Percentiles rank a stretch among this genome's conserved stretches.
phyloP scores from a whole-genome alignment of 2,797 vertebrate genomes.

The Poecilia wingei region DNA sequence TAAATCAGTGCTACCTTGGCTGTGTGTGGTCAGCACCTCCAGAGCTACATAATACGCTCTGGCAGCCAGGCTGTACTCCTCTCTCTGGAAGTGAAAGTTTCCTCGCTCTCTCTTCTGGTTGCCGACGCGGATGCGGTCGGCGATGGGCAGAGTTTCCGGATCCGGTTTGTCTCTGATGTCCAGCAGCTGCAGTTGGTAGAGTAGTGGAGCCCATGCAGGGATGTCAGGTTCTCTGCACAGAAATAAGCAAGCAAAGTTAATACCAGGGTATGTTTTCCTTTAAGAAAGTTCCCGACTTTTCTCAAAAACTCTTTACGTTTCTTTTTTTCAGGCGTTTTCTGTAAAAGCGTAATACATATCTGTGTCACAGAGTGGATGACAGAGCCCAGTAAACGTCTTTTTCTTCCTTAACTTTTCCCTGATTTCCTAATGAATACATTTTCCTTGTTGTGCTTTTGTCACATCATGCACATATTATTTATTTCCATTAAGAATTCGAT shows the following conservation, averaged over 20 bases:
- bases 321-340: background rate
- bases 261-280: background rate
- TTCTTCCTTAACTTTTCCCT: background rate
- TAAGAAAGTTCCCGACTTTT: background rate
- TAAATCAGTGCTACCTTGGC: conserved; percentile 64
- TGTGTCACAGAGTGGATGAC: background rate
- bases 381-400: background rate
- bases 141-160: conserved; percentile 69
- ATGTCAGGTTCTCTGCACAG: conserved; percentile 86
- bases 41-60: conserved; percentile 85
- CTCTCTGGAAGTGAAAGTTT: conserved; percentile 87
- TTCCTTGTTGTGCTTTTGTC: background rate
- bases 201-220: conserved; percentile 83
- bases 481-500: background rate
- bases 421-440: background rate
- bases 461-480: background rate
- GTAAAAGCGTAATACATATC: background rate
- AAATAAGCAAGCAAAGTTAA: conserved; percentile 28
- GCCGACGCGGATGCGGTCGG: conserved; percentile 83
- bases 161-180: conserved; percentile 82
- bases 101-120: conserved; percentile 87
- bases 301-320: background rate
- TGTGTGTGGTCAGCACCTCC: conserved; percentile 78
- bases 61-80: conserved; percentile 82
- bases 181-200: conserved; percentile 88